phyloP scores from a whole-genome alignment of 2,888 invertebrate species.

The Ochropleura leucogaster region DNA sequence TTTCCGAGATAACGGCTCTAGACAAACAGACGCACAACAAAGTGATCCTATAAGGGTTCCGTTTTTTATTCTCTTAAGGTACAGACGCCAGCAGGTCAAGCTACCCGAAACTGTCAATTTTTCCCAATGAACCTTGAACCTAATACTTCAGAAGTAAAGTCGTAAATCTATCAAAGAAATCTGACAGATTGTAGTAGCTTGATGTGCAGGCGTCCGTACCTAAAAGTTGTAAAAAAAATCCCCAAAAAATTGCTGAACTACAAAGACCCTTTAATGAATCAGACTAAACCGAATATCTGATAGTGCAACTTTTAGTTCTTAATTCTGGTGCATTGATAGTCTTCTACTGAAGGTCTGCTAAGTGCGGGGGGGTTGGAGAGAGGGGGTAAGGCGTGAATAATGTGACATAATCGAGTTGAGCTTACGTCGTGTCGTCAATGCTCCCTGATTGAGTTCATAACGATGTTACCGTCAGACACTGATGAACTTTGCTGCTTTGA shows the following conservation, averaged over 20 bases:
- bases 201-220: too few relatives aligned
- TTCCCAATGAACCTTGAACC: too few relatives aligned
- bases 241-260: constrained; percentile 19
- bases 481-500: constrained; percentile 83
- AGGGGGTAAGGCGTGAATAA: constrained; percentile 78
- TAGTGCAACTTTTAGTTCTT: constrained; percentile 46
- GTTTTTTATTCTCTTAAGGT: too few relatives aligned
- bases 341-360: constrained; percentile 47
- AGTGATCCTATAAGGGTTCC: too few relatives aligned
- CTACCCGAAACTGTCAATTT: too few relatives aligned
- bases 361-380: constrained; percentile 23
- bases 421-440: constrained; percentile 87
- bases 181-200: too few relatives aligned
- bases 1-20: too few relatives aligned
- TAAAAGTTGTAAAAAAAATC: background rate
- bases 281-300: constrained; percentile 17
- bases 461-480: constrained; percentile 83
- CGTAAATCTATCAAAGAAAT: too few relatives aligned
- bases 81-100: too few relatives aligned
- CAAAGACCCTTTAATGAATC: constrained; percentile 24
- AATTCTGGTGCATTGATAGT: constrained; percentile 52
- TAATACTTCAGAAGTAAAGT: too few relatives aligned
- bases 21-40: too few relatives aligned
- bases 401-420: constrained; percentile 83
- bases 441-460: constrained; percentile 87